A percentile compares a stretch with the other conserved stretches of the same genome.
These are phyloP conservation scores for Petrocephalus schoutedeni DNA, from an alignment of 2,797 vertebrate species.

Conservation along the genomic window DNA sequence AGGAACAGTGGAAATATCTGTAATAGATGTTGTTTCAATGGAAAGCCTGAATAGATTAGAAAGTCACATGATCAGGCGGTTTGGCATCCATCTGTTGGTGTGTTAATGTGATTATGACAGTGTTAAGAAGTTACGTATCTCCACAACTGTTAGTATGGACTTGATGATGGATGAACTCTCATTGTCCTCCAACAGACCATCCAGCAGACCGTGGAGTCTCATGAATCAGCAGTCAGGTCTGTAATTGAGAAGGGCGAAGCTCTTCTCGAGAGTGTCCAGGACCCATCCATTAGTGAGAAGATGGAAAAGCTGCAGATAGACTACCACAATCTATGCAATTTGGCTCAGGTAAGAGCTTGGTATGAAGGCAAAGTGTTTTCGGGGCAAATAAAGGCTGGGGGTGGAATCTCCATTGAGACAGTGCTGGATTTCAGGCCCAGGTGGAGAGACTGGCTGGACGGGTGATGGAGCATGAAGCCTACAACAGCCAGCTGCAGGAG, in stretches of 20 bases:
- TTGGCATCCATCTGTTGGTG: not conserved
- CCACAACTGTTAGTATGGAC: not conserved
- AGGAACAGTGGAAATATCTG: not conserved
- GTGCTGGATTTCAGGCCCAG: conserved; percentile 52
- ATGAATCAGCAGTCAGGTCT: conserved; percentile 77
- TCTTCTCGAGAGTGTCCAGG: conserved; percentile 63
- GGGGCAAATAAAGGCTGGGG: not conserved
- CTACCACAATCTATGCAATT: conserved; percentile 73
- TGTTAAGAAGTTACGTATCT: not conserved
- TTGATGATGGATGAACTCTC: not conserved
- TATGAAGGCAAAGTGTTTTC: not conserved
- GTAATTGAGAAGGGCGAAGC: conserved; percentile 84
- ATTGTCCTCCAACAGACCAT: conserved; percentile 64
- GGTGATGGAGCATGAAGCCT: conserved; percentile 87
- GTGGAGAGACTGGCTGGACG: conserved; percentile 72
- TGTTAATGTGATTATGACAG: not conserved
- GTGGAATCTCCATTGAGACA: not conserved
- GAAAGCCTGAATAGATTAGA: not conserved
- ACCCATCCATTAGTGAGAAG: conserved; percentile 71
- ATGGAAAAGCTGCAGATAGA: conserved; percentile 73
- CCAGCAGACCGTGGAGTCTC: conserved; percentile 79
- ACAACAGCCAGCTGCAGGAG: conserved; percentile 85
- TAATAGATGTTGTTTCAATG: not conserved
- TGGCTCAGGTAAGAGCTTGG: conserved; percentile 64
- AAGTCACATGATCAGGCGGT: not conserved